Evolutionary conservation across 1,140 invertebrate genomes (phyloP).

Genomic region (Whitmania pigra): DNA sequence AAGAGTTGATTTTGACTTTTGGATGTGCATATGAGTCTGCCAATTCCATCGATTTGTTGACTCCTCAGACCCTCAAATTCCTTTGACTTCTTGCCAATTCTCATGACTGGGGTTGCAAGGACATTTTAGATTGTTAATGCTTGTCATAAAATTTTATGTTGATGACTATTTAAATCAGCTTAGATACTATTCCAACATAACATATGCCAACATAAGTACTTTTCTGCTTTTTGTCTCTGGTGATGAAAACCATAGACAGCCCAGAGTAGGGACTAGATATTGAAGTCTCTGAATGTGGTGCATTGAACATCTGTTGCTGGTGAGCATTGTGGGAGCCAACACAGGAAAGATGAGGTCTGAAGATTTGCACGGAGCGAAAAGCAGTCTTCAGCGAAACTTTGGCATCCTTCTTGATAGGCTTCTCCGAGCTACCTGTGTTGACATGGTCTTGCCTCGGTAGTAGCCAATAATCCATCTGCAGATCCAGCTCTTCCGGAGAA

Average conservation of each 20-base stretch:
- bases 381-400: slow-evolving; percentile 64
- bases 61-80: slow-evolving; percentile 52
- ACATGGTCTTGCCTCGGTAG: slow-evolving; percentile 31
- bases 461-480: slow-evolving; percentile 86
- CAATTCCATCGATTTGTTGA: slow-evolving; percentile 78
- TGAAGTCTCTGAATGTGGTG: not conserved
- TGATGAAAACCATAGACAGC: slow-evolving; percentile 67
- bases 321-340: not conserved
- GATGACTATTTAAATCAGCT: not conserved
- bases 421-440: slow-evolving; percentile 24
- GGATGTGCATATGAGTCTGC: slow-evolving; percentile 77
- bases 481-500: slow-evolving; percentile 60
- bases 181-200: not conserved
- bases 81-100: slow-evolving; percentile 79
- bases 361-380: slow-evolving; percentile 66
- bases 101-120: slow-evolving; percentile 60
- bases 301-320: slow-evolving; percentile 39
- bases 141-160: not conserved
- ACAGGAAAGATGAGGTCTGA: slow-evolving; percentile 47
- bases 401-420: slow-evolving; percentile 38
- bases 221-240: slow-evolving; percentile 88
- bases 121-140: not conserved
- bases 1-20: slow-evolving; percentile 76
- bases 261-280: not conserved
- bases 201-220: slow-evolving; percentile 32